phyloP scores from a whole-genome alignment of 2,888 invertebrate species.

The Volucella inflata region DNA sequence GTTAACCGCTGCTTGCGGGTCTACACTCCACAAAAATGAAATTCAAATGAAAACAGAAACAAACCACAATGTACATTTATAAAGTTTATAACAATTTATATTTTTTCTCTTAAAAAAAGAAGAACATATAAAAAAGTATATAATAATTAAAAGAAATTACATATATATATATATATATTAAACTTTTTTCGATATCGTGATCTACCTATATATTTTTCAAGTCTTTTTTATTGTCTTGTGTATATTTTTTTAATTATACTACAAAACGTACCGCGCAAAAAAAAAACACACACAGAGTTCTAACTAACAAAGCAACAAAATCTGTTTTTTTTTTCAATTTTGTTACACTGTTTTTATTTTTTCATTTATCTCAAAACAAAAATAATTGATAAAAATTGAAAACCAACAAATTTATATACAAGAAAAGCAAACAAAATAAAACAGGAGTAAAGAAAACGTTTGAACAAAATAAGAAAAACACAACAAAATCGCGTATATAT shows the following conservation, averaged over 20 bases:
- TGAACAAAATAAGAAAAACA: constrained; percentile 35
- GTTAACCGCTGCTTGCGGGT: constrained; percentile 65
- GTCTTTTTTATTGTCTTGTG: constrained; percentile 65
- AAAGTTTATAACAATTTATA: constrained; percentile 31
- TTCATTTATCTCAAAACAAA: too few relatives aligned
- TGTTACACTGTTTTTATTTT: constrained; percentile 43
- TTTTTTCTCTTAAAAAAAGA: constrained; percentile 29
- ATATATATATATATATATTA: constrained; percentile 15
- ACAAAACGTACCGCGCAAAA: constrained; percentile 49
- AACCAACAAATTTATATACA: not conserved
- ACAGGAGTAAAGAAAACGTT: constrained; percentile 42
- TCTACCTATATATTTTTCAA: constrained; percentile 72
- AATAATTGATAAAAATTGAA: too few relatives aligned
- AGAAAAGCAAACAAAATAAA: constrained; percentile 41
- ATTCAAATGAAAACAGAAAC: not conserved
- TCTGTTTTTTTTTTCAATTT: constrained; percentile 56
- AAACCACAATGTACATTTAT: constrained; percentile 54
- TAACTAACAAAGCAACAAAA: constrained; percentile 55
- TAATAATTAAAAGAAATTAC: constrained; percentile 16
- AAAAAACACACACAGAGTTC: constrained; percentile 59
- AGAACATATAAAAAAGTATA: constrained; percentile 22
- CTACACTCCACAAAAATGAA: constrained; percentile 60
- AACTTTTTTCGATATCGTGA: constrained; percentile 67
- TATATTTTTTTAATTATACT: constrained; percentile 49
- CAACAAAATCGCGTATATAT: too few relatives aligned